Conservation (phyloP, 2,888 invertebrate genomes). For the Phrixothrix hirtus region DNA sequence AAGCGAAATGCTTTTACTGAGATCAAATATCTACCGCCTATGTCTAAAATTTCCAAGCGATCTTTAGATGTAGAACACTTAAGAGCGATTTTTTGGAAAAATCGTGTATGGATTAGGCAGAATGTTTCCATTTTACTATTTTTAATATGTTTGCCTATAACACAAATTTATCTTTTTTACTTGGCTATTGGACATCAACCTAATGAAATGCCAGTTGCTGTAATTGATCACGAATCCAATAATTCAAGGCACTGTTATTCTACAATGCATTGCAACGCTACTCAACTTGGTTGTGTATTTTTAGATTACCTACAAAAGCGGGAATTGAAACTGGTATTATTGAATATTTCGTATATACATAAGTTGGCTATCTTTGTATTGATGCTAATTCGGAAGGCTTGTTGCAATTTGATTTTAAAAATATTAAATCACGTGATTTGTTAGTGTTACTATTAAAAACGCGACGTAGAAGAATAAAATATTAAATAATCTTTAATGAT, state of each 20-base stretch:
- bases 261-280: neutral
- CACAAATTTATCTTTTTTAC: slow-evolving; percentile 85
- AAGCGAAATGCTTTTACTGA: too few relatives aligned
- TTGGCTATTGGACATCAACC: slow-evolving; percentile 86
- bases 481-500: too few relatives aligned
- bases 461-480: too few relatives aligned
- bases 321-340: neutral
- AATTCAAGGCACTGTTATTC: neutral
- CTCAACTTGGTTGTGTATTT: neutral
- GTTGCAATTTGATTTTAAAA: too few relatives aligned
- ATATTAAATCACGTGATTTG: too few relatives aligned
- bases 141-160: neutral
- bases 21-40: too few relatives aligned
- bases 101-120: neutral
- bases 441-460: too few relatives aligned
- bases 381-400: too few relatives aligned
- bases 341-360: too few relatives aligned
- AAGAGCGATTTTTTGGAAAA: neutral
- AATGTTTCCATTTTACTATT: neutral
- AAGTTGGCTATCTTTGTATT: too few relatives aligned
- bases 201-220: slow-evolving; percentile 71
- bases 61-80: neutral
- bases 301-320: neutral
- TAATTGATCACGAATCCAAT: slow-evolving; percentile 77
- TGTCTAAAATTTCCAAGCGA: too few relatives aligned